These are phyloP conservation scores for Bos taurus DNA, from an alignment of 2,113 vertebrate genomes.

Conservation along the genomic window ARS-UCD2.0 NC_037347.1:14317001-14317500, in stretches of 20 bases:
- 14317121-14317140: background rate
- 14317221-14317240: background rate
- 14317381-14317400: no score
- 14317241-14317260: background rate
- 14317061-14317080: background rate
- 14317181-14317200: background rate
- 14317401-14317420: no score
- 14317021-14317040: background rate
- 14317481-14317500: no score
- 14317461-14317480: no score
- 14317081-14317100: background rate
- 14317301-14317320: no score
- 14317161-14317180: background rate
- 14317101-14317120: background rate
- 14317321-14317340: no score
- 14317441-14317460: no score
- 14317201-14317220: background rate
- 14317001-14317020: background rate
- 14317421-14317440: no score
- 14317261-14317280: no score
- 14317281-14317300: no score
- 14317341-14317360: no score
- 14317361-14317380: no score
- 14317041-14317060: background rate
- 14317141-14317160: background rate